Conservation (phyloP, 2,113 vertebrate genomes). For the Tetraodon nigroviridis region DNA sequence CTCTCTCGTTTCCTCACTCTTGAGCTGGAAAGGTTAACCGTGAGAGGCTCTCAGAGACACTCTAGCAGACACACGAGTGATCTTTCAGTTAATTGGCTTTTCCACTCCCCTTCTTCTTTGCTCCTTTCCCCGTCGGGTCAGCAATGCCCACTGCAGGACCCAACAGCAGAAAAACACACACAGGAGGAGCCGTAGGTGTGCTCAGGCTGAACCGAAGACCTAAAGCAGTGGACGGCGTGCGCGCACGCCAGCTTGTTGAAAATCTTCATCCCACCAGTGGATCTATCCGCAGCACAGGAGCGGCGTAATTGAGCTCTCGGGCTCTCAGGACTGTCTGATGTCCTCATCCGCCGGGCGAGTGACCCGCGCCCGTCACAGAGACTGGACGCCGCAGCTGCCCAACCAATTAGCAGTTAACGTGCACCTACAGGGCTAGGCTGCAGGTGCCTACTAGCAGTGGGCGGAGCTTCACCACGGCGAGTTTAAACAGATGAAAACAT, state of each 20-base stretch:
- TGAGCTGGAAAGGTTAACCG: conserved; percentile 70
- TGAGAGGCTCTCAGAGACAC: conserved; percentile 72
- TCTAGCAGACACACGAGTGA: conserved; percentile 74
- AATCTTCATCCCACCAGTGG: conserved; percentile 57
- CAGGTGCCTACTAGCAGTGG: neutral
- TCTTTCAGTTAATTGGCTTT: conserved; percentile 81
- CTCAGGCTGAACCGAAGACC: conserved; percentile 56
- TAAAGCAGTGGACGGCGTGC: conserved; percentile 38
- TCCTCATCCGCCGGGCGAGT: conserved; percentile 62
- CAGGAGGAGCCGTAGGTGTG: conserved; percentile 30
- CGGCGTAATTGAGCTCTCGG: conserved; percentile 65
- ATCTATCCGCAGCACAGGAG: conserved; percentile 55
- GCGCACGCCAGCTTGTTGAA: conserved; percentile 51
- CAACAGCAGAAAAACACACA: conserved; percentile 49
- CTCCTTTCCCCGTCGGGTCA: conserved; percentile 66
- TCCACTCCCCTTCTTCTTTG: conserved; percentile 57
- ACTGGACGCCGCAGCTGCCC: conserved; percentile 43
- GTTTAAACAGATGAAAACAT: too few relatives aligned
- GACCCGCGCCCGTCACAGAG: conserved; percentile 43
- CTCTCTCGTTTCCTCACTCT: conserved; percentile 67
- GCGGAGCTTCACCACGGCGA: neutral
- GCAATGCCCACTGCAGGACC: conserved; percentile 59
- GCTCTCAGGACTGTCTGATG: conserved; percentile 52
- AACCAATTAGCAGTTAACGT: conserved; percentile 43
- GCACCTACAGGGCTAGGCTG: neutral